Base-by-base conservation (phyloP, 2,888 invertebrate genomes). In the Dorcus hopei region DNA sequence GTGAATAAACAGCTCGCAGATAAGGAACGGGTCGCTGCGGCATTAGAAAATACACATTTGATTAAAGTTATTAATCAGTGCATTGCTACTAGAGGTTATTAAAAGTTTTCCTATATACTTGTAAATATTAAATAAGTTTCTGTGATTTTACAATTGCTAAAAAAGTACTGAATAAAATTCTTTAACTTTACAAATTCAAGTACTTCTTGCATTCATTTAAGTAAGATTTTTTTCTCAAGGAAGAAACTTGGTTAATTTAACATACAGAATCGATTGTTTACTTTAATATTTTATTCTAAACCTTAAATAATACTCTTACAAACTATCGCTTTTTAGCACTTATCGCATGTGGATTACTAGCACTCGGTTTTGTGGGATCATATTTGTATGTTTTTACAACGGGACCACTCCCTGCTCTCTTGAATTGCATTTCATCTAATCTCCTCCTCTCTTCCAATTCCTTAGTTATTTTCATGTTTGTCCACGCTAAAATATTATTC, bases 1-100 rank as follows among this genome's bases (percentile, higher is more conserved):
- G 93, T 99, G 2, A 99, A 99, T 77, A 97, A 99, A 73, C 99
- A 99, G 73, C 80, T 99, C 16, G 95, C 94, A 0, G 99, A 99
- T 75, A 99, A 99, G 75, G 99, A 99, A 77, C 80, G 99, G 64
- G 95, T 99, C 0, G 96, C 97, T 0, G 99, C 99, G 0, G 98
- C 99, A 0, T 80, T 98, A 62, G 99, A 99, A 78, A 99, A 99
- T 76, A 83, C 85, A 16, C 91, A 95, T 73, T 81, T 99, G 0
- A 85, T 97, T 39, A 89, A 91, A 76, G 95, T 97, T 9, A 95
- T 99, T 5, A 97, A 98, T 76, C 93, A 95, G 73, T 99, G 98
- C 76, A 85, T 96, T 56, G 68, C 55, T 16, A 59, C 19, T 2
- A 54, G 49, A 33, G 26, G 26, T 6, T 33, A 33, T 33, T 33